Evolutionary conservation across 2,113 vertebrate species (phyloP).

Genomic region (Marcusenius ussheri): DNA sequence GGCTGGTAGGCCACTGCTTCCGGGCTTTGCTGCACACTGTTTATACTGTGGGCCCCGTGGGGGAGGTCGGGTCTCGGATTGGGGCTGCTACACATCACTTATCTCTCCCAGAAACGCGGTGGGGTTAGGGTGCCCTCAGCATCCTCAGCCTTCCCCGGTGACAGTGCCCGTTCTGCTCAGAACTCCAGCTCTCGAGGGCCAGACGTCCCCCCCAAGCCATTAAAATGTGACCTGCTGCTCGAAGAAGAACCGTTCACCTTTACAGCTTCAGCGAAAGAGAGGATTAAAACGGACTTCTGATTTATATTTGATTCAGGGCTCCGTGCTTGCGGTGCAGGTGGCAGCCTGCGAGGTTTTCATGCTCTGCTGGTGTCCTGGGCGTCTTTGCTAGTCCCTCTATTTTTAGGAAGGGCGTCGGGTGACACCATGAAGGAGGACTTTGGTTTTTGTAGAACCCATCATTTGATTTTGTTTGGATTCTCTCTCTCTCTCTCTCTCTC

Average conservation of each 20-base stretch:
- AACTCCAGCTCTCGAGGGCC: background rate
- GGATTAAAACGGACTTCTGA: background rate
- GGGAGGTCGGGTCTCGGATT: background rate
- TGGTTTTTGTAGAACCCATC: constrained; percentile 5
- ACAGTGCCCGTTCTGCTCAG: background rate
- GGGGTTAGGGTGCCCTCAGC: no score
- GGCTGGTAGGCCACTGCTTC: background rate
- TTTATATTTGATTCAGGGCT: background rate
- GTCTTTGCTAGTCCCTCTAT: background rate
- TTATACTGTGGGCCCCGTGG: background rate
- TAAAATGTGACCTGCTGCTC: background rate
- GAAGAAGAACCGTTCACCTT: background rate
- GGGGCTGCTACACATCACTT: background rate
- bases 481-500: background rate
- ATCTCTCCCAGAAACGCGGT: background rate
- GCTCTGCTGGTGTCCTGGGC: background rate
- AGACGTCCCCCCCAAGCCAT: background rate
- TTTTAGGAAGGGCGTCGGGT: constrained; percentile 6
- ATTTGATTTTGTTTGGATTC: constrained; percentile 1
- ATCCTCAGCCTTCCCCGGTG: background rate
- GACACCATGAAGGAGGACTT: background rate
- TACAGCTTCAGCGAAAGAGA: background rate
- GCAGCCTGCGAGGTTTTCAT: background rate
- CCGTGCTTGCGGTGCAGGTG: background rate
- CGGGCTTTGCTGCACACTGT: background rate